Base-by-base conservation (phyloP, 2,888 invertebrate species). In the Sphecodes monilicornis region DNA sequence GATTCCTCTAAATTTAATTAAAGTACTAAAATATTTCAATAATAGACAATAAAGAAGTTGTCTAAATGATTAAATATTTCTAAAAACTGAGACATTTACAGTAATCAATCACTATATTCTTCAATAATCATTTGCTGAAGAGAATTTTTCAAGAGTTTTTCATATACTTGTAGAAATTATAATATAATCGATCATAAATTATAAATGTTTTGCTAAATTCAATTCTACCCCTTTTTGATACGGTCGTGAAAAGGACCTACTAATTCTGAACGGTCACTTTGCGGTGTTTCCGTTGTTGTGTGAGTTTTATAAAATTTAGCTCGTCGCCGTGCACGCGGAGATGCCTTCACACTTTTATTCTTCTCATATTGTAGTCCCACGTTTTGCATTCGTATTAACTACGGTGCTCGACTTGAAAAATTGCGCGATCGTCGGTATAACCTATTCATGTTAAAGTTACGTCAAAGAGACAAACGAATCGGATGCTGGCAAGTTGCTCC, bases 311-410 rank as follows among this genome's bases (percentile, higher is more conserved):
- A 39, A 78, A 88, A 41, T 76, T 83, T 84, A 26, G 76, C 84
- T 32, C 89, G 87, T 32, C 88, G 85, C 39, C 89, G 82, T n/a
- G 84, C 78, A 41, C 89, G 88, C 41, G 89, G 85, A 26, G 72
- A 64, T 22, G 16, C 50, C 29, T 74, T 83, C 29, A 60, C 32
- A 6, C 50, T 64, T 78, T 29, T 64, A 36, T 10, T 32, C 11
- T 10, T 69, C 32, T 46, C 82, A 76, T 71, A 5, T 22, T 68
- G 54, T 57, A 5, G 13, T 50, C 18, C 22, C 50, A 69, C 71
- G 41, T 26, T 78, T 81, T 79, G 82, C 87, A 88, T 88, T 77
- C 80, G 76, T 83, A 36, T 73, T 50, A 70, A 57, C 76, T 79
- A 76, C 29, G 29, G 39, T 46, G 66, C 64, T 72, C 71, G 73